phyloP scores from a whole-genome alignment of 2,797 vertebrate species.

The Jordanella pulchra region DNA sequence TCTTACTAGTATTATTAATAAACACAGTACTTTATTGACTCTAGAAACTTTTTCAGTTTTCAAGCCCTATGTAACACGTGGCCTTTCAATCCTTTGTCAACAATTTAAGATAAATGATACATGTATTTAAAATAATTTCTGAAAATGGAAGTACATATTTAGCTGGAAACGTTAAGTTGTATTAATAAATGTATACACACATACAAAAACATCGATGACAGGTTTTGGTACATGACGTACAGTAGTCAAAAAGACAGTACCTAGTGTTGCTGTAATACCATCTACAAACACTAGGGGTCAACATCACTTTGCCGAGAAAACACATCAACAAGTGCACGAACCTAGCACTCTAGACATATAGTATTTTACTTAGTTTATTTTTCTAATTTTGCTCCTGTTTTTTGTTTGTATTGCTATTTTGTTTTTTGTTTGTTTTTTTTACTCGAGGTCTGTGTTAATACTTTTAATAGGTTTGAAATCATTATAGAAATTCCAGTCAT shows the following conservation, averaged over 20 bases:
- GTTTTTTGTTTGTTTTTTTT: neutral
- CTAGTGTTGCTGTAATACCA: neutral
- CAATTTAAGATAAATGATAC: neutral
- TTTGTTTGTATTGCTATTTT: no score
- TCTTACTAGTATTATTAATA: neutral
- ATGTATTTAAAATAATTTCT: neutral
- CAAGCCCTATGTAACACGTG: neutral
- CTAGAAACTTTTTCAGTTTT: neutral
- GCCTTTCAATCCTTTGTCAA: no score
- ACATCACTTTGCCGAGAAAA: conserved; percentile 2
- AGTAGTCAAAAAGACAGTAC: neutral
- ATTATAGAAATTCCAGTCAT: neutral
- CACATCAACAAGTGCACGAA: neutral
- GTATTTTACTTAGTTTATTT: neutral
- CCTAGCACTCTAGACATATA: neutral
- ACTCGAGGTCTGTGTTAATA: neutral
- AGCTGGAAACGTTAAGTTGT: no score
- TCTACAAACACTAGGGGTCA: conserved; percentile 35
- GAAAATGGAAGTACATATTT: neutral
- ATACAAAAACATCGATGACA: neutral
- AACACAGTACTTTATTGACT: neutral
- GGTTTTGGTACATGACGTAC: neutral
- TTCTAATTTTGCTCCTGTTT: neutral
- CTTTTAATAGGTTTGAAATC: neutral
- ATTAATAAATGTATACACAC: no score